Percentiles rank a stretch among this genome's conserved stretches.
Evolutionary conservation across 2,888 invertebrate genomes (phyloP).

Genomic region (Volucella inanis): DNA sequence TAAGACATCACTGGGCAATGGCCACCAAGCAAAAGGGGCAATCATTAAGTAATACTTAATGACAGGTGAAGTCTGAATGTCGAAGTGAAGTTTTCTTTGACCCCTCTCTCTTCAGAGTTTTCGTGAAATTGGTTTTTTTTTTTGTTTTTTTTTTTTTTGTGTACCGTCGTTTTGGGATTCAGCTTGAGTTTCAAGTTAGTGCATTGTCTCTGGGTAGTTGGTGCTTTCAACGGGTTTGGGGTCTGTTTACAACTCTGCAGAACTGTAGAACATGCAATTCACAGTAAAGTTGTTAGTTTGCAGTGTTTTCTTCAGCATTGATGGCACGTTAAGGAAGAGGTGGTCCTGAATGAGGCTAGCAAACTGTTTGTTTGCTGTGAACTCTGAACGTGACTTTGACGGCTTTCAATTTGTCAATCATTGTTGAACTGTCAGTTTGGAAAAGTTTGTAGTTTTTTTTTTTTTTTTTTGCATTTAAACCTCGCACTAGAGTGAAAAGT

Average conservation of each 20-base stretch:
- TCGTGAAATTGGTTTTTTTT: conserved; percentile 23
- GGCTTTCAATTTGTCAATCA: conserved; percentile 65
- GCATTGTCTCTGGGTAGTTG: conserved; percentile 56
- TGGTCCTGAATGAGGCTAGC: conserved; percentile 16
- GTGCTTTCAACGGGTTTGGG: conserved; percentile 66
- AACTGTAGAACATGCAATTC: conserved; percentile 54
- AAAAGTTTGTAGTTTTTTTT: conserved; percentile 22
- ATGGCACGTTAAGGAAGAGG: conserved; percentile 7
- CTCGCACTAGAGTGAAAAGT: background rate
- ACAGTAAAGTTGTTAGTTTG: conserved; percentile 47
- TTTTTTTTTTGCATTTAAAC: conserved; percentile 7
- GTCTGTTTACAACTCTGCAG: conserved; percentile 29
- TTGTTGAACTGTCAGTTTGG: conserved; percentile 42
- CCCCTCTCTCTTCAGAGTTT: conserved; percentile 8
- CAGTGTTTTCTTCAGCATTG: conserved; percentile 6
- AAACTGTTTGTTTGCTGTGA: background rate
- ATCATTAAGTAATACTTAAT: conserved; percentile 72
- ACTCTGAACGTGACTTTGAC: conserved; percentile 26
- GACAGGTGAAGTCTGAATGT: conserved; percentile 70
- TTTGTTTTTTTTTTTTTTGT: background rate
- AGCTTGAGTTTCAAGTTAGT: conserved; percentile 20
- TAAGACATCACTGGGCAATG: conserved; percentile 32
- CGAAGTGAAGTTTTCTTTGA: conserved; percentile 39
- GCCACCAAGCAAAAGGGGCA: conserved; percentile 54
- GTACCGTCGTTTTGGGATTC: background rate